Conservation (phyloP, 2,113 vertebrate species). For the Cavia porcellus region DNA sequence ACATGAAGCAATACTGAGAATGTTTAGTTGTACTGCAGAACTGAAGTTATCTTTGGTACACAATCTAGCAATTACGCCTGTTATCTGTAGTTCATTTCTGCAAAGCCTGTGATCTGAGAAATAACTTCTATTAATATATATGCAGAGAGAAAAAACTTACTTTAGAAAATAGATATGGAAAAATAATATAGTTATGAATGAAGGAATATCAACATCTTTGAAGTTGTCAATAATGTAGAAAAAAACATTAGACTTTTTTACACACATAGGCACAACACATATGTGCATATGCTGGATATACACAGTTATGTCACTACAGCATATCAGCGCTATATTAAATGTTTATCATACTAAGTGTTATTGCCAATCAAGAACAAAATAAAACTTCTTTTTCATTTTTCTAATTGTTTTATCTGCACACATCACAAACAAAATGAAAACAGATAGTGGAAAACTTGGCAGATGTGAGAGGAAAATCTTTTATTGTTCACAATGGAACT, state of each 20-base stretch:
- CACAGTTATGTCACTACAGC: neutral
- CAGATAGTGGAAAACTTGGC: neutral
- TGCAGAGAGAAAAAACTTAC: neutral
- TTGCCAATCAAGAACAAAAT: neutral
- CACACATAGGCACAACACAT: neutral
- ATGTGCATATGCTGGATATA: neutral
- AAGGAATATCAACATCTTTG: neutral
- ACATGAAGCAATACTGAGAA: neutral
- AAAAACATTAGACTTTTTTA: neutral
- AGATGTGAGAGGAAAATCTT: neutral
- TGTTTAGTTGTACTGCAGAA: neutral
- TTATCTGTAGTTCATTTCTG: neutral
- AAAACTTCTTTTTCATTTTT: neutral
- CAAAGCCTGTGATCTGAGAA: neutral
- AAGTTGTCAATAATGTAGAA: neutral
- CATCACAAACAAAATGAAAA: slow-evolving; percentile 27
- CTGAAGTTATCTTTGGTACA: neutral
- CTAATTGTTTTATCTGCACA: neutral
- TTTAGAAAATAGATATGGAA: neutral
- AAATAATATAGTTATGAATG: neutral
- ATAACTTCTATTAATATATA: neutral
- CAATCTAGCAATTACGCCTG: neutral
- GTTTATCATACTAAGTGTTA: neutral
- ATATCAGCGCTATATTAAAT: neutral
- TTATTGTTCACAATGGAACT: neutral